Evolutionary conservation across 2,113 vertebrate species (phyloP), one percentile per base, ranked within the genome.

Genomic region (Syngnathus floridae): DNA sequence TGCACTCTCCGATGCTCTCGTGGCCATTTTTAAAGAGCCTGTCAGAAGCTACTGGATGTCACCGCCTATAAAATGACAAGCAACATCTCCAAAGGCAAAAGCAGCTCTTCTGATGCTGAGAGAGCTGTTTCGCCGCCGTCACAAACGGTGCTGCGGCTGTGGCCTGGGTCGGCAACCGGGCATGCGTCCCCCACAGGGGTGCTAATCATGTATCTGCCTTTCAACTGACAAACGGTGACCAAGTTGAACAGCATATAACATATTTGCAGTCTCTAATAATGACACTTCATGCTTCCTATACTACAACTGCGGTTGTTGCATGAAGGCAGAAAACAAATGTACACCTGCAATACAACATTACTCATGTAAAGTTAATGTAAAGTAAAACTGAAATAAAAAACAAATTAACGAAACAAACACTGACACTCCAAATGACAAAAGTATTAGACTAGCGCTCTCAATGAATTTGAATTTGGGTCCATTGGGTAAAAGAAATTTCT

Each of bases 51-150:
- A 61, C 72, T 69, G 51, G 60, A 78, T 77, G 83, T 83, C 71
- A 70, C 72, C 67, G 71, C 71, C 52, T 66, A 83, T 85, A 78
- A 85, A 76, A 81, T 79, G 78, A 84, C 84, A 82, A 56, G 70
- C 14, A 60, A 84, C 80, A 82, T 79, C 59, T 85, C 83, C 66
- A 51, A 78, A 84, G 80, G 79, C 84, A 66, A 75, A 56, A 73
- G 65, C 62, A 38, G 46, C 74, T n/a, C 73, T 62, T 75, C 78
- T 62, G 31, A 57, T 77, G 76, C 78, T 78, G 77, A 82, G 65
- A 64, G 71, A 75, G 72, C 75, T 62, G 54, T 82, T 86, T 77
- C 68, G 70, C 35, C 40, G 16, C 73, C 70, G 68, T n/a, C 59
- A 22, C 59, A 61, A 61, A 61, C 59, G 12, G 51, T 61, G 21